These are phyloP conservation scores for Urocynchramus pylzowi DNA, from an alignment of 2,113 vertebrate genomes.

Conservation along the genomic window DNA sequence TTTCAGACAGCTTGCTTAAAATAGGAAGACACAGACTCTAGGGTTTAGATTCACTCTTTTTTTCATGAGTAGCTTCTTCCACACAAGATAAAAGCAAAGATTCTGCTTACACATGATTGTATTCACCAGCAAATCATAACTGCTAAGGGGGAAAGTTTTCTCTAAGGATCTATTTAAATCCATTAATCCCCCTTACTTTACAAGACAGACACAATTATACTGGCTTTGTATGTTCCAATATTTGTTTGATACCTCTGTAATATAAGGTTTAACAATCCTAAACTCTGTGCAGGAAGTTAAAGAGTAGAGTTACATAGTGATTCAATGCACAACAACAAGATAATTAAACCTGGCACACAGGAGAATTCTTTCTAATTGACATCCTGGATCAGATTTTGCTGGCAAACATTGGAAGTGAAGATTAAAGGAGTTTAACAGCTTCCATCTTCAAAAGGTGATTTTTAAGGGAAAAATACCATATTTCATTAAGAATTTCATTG, in stretches of 20 bases:
- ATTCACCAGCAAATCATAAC: not conserved
- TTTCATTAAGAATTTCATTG: not conserved
- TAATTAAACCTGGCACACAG: not conserved
- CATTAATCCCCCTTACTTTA: not conserved
- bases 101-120: not conserved
- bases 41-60: not conserved
- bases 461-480: not conserved
- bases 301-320: not conserved
- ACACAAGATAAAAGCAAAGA: not conserved
- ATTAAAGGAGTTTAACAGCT: slow-evolving; percentile 15
- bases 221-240: not conserved
- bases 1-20: slow-evolving; percentile 23
- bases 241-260: not conserved
- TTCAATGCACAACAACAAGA: not conserved
- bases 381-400: not conserved
- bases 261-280: not conserved
- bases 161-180: not conserved
- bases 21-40: not conserved
- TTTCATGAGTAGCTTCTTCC: not conserved
- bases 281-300: not conserved
- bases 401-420: not conserved
- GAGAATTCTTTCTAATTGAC: not conserved
- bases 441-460: slow-evolving; percentile 1
- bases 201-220: not conserved
- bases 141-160: not conserved